Evolutionary conservation across 2,797 vertebrate genomes (phyloP).

Genomic region (Sebastes vulpes): DNA sequence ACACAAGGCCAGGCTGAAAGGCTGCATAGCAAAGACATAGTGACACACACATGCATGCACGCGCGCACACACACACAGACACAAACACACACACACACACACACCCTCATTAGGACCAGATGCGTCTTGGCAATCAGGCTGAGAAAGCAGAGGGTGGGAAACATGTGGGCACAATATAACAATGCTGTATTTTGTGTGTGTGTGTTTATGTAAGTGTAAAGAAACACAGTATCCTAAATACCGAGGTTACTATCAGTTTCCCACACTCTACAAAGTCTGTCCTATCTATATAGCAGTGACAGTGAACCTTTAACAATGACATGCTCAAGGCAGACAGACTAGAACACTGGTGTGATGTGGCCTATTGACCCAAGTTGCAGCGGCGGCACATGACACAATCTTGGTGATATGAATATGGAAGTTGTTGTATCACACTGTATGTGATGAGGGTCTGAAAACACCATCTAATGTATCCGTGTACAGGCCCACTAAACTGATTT

Average conservation of each 20-base stretch:
- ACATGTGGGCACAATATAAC: constrained; percentile 80
- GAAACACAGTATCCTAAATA: constrained; percentile 60
- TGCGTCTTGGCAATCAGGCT: constrained; percentile 79
- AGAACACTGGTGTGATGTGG: neutral
- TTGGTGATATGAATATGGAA: neutral
- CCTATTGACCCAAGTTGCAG: neutral
- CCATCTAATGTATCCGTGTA: neutral
- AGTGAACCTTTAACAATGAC: constrained; percentile 27
- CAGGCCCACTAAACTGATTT: neutral
- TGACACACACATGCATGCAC: constrained; percentile 33
- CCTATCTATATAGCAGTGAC: constrained; percentile 35
- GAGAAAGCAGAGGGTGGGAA: constrained; percentile 79
- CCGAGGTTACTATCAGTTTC: constrained; percentile 68
- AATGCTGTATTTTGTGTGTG: constrained; percentile 55
- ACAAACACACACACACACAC: constrained; percentile 6
- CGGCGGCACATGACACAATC: neutral
- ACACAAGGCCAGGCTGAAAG: constrained; percentile 74
- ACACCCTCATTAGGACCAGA: constrained; percentile 80
- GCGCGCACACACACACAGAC: neutral
- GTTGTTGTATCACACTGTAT: neutral
- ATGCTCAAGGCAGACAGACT: neutral
- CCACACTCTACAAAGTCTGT: constrained; percentile 60
- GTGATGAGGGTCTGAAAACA: neutral
- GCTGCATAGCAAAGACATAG: constrained; percentile 51
- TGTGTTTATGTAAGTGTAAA: constrained; percentile 66